Base-by-base conservation (phyloP, 2,797 vertebrate species). In the Tokudaia tokunoshimensis region DNA sequence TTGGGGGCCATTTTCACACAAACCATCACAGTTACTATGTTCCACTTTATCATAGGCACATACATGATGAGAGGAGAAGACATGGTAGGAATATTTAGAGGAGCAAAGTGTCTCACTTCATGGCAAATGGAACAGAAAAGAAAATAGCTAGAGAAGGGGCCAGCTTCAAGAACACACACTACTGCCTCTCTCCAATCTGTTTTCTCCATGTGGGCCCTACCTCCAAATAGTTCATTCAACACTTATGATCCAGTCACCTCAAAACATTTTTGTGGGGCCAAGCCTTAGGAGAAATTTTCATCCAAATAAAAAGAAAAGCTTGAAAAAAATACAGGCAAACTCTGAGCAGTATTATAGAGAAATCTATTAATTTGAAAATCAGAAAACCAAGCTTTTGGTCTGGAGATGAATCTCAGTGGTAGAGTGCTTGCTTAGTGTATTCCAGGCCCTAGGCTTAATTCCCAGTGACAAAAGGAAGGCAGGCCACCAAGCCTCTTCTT, bases 281-380 rank as follows among this genome's bases (percentile, higher is more conserved):
- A 67, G 31, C 65, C 31, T 17, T 67, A 34, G 31, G 31, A 67
- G 65, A 67, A 67, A 34, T 67, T 67, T 67, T 34, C 65, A 57
- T 22, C 34, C 34, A 57, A 57, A 82, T 55, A 81, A 57, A 87
- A 87, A 89, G 67, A 95, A 14, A 31, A 67, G 14, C 65, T 67
- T 67, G 31, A 57, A 87, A 87, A 92, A 80, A 94, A 83, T 94
- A 14, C 37, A 92, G 24, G 31, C 31, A 34, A 67, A 34, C 31
- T 67, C 31, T 79, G 20, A 82, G 34, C 81, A 83, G 37, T 90
- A 74, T 5, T 92, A 4, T 67, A 86, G 67, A 90, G 94, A 87
- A 47, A 76, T 55, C n/a, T 91, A 41, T 90, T 78, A 80, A 74
- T 41, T 2, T 50, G 26, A 83, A 75, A 87, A 24, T 91, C 83